Percentiles rank a stretch among this genome's conserved stretches.
Evolutionary conservation across 2,113 vertebrate species (phyloP).

Genomic region (Perca flavescens): DNA sequence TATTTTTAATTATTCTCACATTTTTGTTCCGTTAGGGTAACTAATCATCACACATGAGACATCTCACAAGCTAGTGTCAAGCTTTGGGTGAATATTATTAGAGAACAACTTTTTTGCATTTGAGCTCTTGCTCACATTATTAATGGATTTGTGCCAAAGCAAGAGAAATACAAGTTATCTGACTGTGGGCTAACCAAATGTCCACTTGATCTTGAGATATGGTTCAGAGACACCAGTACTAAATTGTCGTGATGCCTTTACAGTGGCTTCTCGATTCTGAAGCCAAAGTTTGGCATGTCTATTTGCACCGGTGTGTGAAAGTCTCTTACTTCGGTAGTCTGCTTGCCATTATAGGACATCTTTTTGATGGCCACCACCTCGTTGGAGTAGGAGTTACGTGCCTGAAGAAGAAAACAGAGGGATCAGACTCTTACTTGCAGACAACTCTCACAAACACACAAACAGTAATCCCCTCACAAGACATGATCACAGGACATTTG

Average conservation of each 20-base stretch:
- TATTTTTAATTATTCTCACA: conserved; percentile 21
- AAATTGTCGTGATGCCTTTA: conserved; percentile 1
- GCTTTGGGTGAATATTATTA: conserved; percentile 3
- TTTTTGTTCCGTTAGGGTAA: conserved; percentile 15
- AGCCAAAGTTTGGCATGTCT: background rate
- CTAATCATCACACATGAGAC: conserved; percentile 6
- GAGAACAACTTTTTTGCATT: conserved; percentile 12
- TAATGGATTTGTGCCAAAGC: background rate
- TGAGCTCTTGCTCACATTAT: background rate
- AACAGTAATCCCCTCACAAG: background rate
- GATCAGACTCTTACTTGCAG: background rate
- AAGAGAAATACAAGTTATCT: background rate
- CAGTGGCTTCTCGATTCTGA: background rate
- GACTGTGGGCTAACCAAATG: background rate
- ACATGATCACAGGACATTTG: conserved; percentile 3
- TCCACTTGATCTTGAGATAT: conserved; percentile 13
- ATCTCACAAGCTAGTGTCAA: conserved; percentile 5
- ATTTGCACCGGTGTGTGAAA: background rate
- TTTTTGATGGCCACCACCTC: conserved; percentile 99
- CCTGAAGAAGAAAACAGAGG: conserved; percentile 79
- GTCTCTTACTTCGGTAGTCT: conserved; percentile 93
- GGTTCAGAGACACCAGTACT: background rate
- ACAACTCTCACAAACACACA: background rate
- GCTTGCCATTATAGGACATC: conserved; percentile 99
- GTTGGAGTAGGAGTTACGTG: conserved; percentile 94